Conservation (phyloP, 2,888 invertebrate genomes). For the Bursaphelenchus okinawaensis region DNA sequence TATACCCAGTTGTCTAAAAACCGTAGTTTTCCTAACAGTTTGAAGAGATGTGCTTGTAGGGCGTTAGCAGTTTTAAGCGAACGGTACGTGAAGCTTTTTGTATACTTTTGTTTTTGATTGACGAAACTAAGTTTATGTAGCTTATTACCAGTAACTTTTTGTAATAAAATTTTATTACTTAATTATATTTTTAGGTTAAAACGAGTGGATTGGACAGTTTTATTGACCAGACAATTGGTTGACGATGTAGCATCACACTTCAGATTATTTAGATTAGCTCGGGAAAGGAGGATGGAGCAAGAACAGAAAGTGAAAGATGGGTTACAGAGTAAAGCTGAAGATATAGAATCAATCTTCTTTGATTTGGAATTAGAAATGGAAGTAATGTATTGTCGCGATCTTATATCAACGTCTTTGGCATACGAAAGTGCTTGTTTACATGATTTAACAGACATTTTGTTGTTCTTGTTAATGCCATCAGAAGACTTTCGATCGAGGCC, state of each 20-base stretch:
- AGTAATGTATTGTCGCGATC: slow-evolving; percentile 73
- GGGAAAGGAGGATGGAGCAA: slow-evolving; percentile 61
- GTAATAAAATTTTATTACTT: neutral
- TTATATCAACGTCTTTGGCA: slow-evolving; percentile 69
- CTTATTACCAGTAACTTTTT: too few species aligned
- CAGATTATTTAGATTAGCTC: slow-evolving; percentile 75
- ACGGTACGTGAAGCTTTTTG: slow-evolving; percentile 33
- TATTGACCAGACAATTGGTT: slow-evolving; percentile 77
- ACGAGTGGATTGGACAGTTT: slow-evolving; percentile 80
- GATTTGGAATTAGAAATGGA: slow-evolving; percentile 82
- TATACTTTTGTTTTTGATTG: too few species aligned
- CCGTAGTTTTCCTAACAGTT: slow-evolving; percentile 37
- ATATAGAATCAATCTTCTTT: slow-evolving; percentile 75
- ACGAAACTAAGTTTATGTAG: too few species aligned
- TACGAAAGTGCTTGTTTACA: slow-evolving; percentile 70
- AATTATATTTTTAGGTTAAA: slow-evolving; percentile 47
- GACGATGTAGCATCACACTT: slow-evolving; percentile 86
- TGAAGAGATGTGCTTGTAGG: slow-evolving; percentile 43
- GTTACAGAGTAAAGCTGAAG: slow-evolving; percentile 60
- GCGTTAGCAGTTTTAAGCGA: slow-evolving; percentile 43
- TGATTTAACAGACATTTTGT: slow-evolving; percentile 74
- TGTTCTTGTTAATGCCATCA: slow-evolving; percentile 76
- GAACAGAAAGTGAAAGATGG: slow-evolving; percentile 37
- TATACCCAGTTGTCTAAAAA: slow-evolving; percentile 48
- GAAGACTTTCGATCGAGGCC: slow-evolving; percentile 79